A percentile compares a stretch with the other conserved stretches of the same genome.
Evolutionary conservation across 2,797 vertebrate species (phyloP).

Genomic region (Enteromius unitaeniatus): DNA sequence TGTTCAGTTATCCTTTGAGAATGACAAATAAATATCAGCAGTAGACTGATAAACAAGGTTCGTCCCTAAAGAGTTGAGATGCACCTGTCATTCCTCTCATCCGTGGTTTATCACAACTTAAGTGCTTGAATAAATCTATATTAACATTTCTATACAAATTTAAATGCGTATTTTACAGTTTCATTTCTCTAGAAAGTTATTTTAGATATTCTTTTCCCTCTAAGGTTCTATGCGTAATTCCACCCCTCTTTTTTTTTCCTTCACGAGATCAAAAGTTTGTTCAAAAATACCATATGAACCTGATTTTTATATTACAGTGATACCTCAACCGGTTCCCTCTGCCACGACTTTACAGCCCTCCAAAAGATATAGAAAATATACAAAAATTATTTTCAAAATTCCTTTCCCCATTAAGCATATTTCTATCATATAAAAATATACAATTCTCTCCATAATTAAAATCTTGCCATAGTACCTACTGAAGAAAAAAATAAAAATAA

Average conservation of each 20-base stretch:
- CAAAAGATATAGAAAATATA: conserved; percentile 77
- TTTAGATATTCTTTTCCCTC: neutral
- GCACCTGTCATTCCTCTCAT: conserved; percentile 24
- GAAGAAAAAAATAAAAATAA: conserved; percentile 63
- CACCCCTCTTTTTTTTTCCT: neutral
- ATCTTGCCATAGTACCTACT: conserved; percentile 65
- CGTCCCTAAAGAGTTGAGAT: conserved; percentile 31
- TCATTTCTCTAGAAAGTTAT: conserved; percentile 64
- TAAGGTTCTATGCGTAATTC: neutral
- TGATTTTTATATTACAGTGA: conserved; percentile 71
- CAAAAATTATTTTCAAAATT: conserved; percentile 82
- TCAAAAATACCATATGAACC: conserved; percentile 66
- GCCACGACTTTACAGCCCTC: conserved; percentile 59
- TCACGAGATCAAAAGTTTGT: conserved; percentile 31
- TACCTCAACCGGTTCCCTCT: conserved; percentile 62
- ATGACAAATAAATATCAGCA: conserved; percentile 39
- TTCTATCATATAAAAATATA: conserved; percentile 87
- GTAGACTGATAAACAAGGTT: conserved; percentile 6
- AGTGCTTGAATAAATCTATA: conserved; percentile 79
- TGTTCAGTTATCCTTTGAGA: conserved; percentile 17
- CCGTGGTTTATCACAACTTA: conserved; percentile 65
- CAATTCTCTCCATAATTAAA: conserved; percentile 83
- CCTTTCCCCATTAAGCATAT: conserved; percentile 74
- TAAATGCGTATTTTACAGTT: conserved; percentile 73
- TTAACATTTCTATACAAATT: conserved; percentile 59